Conservation (phyloP, 2,797 vertebrate genomes). For the Sylvilagus floridanus region DNA sequence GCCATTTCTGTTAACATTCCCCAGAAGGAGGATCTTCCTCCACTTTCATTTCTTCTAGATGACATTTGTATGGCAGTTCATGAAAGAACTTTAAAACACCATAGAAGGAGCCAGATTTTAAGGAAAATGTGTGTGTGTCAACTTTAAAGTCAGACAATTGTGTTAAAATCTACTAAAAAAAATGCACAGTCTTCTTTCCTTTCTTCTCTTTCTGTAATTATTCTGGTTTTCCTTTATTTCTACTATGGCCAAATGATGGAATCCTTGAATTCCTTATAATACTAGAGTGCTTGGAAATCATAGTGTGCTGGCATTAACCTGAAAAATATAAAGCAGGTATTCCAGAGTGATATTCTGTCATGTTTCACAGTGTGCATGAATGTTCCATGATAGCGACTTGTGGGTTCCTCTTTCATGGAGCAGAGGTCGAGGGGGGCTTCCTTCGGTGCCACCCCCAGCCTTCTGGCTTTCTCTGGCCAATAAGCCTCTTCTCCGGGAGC, state of each 20-base stretch:
- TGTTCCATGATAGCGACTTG: not conserved
- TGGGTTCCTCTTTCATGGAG: not conserved
- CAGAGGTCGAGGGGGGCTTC: not conserved
- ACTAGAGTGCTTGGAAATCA: slow-evolving; percentile 31
- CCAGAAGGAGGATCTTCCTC: not conserved
- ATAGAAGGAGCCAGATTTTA: not conserved
- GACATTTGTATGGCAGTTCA: not conserved
- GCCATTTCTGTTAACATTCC: not conserved
- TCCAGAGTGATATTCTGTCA: not conserved
- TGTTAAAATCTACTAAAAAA: slow-evolving; percentile 32
- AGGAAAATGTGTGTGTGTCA: slow-evolving; percentile 23
- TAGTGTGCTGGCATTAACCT: not conserved
- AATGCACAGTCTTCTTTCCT: not conserved
- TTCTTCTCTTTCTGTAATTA: not conserved
- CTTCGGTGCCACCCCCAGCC: not conserved
- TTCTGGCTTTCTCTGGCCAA: not conserved
- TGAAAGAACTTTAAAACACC: slow-evolving; percentile 21
- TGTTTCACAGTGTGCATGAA: not conserved
- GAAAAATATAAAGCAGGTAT: not conserved
- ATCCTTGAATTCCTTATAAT: not conserved
- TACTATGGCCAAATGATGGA: not conserved
- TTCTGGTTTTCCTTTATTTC: not conserved
- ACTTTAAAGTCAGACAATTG: slow-evolving; percentile 43
- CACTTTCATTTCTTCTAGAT: slow-evolving; percentile 18
- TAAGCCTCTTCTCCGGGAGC: not conserved